Percentiles rank a stretch among this genome's conserved stretches.
Conservation (phyloP, 1,140 invertebrate genomes). For the Drusus annulatus region DNA sequence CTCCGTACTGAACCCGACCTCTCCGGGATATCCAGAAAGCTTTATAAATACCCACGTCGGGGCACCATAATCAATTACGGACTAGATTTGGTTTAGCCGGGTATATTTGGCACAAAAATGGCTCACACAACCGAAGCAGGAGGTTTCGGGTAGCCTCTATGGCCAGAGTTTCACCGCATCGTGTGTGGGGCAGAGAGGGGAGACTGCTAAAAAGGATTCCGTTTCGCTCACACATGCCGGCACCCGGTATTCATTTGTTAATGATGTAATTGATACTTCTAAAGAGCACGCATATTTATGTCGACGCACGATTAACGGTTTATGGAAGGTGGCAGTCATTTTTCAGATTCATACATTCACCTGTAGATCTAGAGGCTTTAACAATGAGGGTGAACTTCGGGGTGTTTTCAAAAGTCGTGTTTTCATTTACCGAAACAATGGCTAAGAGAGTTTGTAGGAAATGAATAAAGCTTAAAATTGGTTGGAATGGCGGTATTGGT, state of each 20-base stretch:
- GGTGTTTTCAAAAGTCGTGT: too few species aligned
- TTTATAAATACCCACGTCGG: constrained; percentile 54
- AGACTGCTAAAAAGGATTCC: neutral
- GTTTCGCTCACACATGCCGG: constrained; percentile 9
- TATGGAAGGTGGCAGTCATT: constrained; percentile 2
- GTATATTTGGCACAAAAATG: constrained; percentile 56
- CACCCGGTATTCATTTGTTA: constrained; percentile 43
- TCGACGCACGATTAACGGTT: neutral
- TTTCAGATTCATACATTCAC: constrained; percentile 12
- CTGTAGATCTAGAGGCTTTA: neutral
- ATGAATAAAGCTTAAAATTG: too few species aligned
- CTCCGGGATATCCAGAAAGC: constrained; percentile 28
- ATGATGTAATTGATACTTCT: constrained; percentile 51
- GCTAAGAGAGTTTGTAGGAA: too few species aligned
- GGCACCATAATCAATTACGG: constrained; percentile 59
- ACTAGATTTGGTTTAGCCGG: constrained; percentile 57
- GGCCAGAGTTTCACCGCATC: constrained; percentile 58
- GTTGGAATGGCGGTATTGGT: too few species aligned
- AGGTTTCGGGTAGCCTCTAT: constrained; percentile 58
- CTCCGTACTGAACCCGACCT: constrained; percentile 18
- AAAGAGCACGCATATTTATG: constrained; percentile 19
- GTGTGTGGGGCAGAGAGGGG: constrained; percentile 37
- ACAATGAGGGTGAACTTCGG: neutral
- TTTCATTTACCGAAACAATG: too few species aligned
- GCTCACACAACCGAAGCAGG: constrained; percentile 54